Base-by-base conservation (phyloP, 1,140 invertebrate genomes). In the Tetragonula clypearis region DNA sequence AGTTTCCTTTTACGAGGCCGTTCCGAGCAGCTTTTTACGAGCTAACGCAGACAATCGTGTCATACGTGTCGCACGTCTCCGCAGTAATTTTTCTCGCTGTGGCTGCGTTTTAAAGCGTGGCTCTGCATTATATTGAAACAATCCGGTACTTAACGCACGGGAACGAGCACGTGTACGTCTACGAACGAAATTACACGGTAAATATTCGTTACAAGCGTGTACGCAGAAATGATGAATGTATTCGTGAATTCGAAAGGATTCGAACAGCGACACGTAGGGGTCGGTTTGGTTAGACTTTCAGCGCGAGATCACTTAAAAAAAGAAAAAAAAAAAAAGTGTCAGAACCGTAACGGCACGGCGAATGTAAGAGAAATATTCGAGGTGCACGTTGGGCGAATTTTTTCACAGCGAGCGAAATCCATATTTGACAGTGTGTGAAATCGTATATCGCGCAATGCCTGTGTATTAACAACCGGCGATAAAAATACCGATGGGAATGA, bases 1-100 rank as follows among this genome's bases (percentile, higher is more conserved):
- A 56, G 49, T 23, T 80, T 65, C 35, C 53, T 65, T 84, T 84
- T 84, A 84, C 65, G 75, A 71, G 55, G 65, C 65, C n/a, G 53
- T 84, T 78, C 55, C 41, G 35, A 53, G 1, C 14, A n/a, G 65
- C n/a, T 78, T 53, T 84, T 84, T 84, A 84, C 75, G 82, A 84
- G 65, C 75, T 84, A 78, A 35, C 82, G 23, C 74, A n/a, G 65
- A 84, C 74, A 53, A 71, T 84, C 74, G 82, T 77, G 74, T 58
- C 73, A 17, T 56, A 69, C 73, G 53, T 83, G 30, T 82, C 72
- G 58, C 80, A 30, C 81, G 74, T 83, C 17, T 14, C n/a, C 15
- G 65, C 8, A 30, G 19, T 69, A 60, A 78, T 69, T 83, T 69
- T 78, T 14, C 30, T 58, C 35, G 30, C 21, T 69, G 23, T 1